phyloP scores from a whole-genome alignment of 2,113 vertebrate genomes.

The Azemiops feae region DNA sequence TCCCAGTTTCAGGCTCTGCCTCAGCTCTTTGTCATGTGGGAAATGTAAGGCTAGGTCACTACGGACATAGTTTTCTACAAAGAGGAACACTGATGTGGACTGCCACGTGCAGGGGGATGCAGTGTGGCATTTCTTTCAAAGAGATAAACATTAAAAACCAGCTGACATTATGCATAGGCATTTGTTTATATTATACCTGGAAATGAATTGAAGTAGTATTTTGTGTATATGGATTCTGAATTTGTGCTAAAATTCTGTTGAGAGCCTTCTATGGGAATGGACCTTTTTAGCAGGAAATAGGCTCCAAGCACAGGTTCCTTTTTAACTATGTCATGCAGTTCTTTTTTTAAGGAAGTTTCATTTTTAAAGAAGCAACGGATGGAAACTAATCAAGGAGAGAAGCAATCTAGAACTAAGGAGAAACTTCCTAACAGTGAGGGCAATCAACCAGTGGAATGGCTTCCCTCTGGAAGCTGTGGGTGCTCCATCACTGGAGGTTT shows the following conservation, averaged over 20 bases:
- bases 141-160: background rate
- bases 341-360: background rate
- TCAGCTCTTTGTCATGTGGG: background rate
- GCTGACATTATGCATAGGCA: background rate
- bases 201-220: background rate
- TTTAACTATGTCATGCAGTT: background rate
- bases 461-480: background rate
- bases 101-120: background rate
- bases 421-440: background rate
- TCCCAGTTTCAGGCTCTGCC: background rate
- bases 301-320: background rate
- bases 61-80: too few species aligned
- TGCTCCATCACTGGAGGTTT: background rate
- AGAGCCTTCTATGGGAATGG: background rate
- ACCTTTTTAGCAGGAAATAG: background rate
- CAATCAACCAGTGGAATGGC: background rate
- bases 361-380: background rate
- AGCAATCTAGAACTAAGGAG: background rate
- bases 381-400: background rate
- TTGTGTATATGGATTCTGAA: background rate
- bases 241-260: background rate
- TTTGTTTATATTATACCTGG: background rate
- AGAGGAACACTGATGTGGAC: too few species aligned
- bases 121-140: background rate
- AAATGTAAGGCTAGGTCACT: background rate